A percentile compares a stretch with the other conserved stretches of the same genome.
Conservation (phyloP, 2,888 invertebrate genomes). For the Tyria jacobaeae region DNA sequence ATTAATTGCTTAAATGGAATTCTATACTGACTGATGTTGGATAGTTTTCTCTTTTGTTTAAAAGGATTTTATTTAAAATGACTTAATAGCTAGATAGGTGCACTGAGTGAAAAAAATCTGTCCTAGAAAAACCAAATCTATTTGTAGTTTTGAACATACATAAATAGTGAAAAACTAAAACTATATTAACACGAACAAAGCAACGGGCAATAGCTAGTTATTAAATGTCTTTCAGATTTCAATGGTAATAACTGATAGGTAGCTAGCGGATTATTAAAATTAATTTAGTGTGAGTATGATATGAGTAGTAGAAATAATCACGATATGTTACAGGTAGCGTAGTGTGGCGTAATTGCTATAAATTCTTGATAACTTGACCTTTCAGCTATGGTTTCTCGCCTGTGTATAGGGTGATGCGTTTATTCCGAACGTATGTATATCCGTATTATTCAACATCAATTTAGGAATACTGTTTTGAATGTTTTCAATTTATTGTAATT, state of each 20-base stretch:
- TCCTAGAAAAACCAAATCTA: too few species aligned
- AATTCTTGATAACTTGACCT: conserved; percentile 75
- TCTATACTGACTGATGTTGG: not conserved
- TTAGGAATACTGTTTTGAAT: too few species aligned
- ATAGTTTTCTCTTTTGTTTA: not conserved
- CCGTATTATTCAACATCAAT: too few species aligned
- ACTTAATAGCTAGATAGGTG: too few species aligned
- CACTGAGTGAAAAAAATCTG: too few species aligned
- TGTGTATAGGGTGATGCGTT: conserved; percentile 49
- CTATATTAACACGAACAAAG: too few species aligned
- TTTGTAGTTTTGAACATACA: too few species aligned
- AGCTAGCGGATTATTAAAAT: not conserved
- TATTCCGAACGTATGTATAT: not conserved
- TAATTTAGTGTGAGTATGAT: conserved; percentile 6
- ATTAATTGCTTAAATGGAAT: not conserved
- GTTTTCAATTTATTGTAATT: too few species aligned
- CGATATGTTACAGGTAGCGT: conserved; percentile 20
- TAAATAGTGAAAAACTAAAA: too few species aligned
- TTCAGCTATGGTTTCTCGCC: conserved; percentile 52
- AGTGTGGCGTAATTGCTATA: conserved; percentile 57
- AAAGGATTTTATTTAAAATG: not conserved
- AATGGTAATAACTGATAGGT: not conserved
- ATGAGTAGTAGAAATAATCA: conserved; percentile 27
- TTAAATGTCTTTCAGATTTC: not conserved
- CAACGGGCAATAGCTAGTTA: too few species aligned